phyloP scores from a whole-genome alignment of 2,797 vertebrate species.

The Rhinoraja longicauda region DNA sequence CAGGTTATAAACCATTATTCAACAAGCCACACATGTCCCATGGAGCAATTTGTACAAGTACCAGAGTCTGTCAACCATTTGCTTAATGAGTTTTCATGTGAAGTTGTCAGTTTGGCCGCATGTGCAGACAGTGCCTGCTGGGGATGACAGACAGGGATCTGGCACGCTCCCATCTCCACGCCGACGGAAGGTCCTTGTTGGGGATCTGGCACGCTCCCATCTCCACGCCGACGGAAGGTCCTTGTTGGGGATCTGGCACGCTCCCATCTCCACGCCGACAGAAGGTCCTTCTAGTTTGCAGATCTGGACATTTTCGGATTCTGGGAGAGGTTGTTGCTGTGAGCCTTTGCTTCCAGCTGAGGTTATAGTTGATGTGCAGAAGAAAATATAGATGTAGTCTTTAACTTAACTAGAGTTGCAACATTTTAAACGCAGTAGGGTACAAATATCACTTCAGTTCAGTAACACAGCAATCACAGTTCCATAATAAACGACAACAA shows the following conservation, averaged over 20 bases:
- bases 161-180: not conserved
- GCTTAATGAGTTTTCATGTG: conserved; percentile 18
- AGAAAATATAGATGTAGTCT: not conserved
- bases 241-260: not conserved
- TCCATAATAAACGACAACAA: no score
- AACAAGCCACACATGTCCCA: not conserved
- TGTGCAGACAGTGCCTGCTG: not conserved
- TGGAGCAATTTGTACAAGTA: not conserved
- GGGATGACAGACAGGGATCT: not conserved
- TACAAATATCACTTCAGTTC: not conserved
- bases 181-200: not conserved
- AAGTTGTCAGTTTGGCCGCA: not conserved
- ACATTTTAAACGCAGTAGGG: not conserved
- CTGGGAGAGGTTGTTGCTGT: not conserved
- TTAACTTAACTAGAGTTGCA: not conserved
- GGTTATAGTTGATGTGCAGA: not conserved
- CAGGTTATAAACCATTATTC: conserved; percentile 16
- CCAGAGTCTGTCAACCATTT: not conserved
- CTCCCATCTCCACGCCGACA: not conserved
- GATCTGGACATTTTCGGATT: not conserved
- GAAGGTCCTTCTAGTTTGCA: not conserved
- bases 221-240: not conserved
- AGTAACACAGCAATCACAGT: no score
- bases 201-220: no score
- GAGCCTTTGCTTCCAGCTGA: not conserved